A percentile compares a stretch with the other conserved stretches of the same genome.
Conservation (phyloP, 2,888 invertebrate species). For the Coleophora flavipennella region DNA sequence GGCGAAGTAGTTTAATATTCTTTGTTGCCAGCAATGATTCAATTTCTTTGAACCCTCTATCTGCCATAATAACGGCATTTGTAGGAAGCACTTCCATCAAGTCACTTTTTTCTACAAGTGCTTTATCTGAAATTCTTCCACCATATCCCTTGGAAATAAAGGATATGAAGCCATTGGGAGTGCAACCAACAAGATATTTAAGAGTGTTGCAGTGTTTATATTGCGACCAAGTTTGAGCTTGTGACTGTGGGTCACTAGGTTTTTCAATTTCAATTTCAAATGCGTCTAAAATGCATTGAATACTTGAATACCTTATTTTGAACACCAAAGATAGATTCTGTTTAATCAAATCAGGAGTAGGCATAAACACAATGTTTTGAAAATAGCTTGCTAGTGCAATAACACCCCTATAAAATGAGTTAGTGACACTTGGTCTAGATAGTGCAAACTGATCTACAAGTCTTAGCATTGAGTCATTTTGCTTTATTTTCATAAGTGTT, state of each 20-base stretch:
- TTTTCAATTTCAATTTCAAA: slow-evolving; percentile 8
- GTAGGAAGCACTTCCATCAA: not conserved
- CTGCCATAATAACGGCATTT: no score
- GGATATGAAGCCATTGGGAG: slow-evolving; percentile 25
- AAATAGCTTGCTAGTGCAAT: not conserved
- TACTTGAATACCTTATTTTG: slow-evolving; percentile 4
- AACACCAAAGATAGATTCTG: not conserved
- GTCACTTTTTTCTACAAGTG: slow-evolving; percentile 7
- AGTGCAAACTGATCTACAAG: no score
- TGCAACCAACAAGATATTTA: slow-evolving; percentile 17
- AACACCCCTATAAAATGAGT: not conserved
- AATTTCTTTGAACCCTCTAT: not conserved
- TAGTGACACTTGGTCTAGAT: no score
- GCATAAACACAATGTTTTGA: not conserved
- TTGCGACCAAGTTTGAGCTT: slow-evolving; percentile 10
- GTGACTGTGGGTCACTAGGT: slow-evolving; percentile 6
- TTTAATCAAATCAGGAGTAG: not conserved
- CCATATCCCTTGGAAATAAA: slow-evolving; percentile 29
- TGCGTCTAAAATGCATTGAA: slow-evolving; percentile 2
- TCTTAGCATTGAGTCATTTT: no score
- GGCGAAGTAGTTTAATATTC: slow-evolving; percentile 4
- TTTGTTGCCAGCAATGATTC: not conserved
- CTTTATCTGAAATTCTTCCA: slow-evolving; percentile 12
- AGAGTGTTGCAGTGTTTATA: slow-evolving; percentile 10
- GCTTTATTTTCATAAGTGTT: no score